Conservation (phyloP, 1,140 invertebrate genomes). For the silkworm (Bombyx mori) region ASM3026992v2 NC_085128.1:11455001-11455500, state of each 20-base stretch:
- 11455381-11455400: not conserved
- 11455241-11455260: constrained; percentile 35
- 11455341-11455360: constrained; percentile 11
- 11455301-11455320: constrained; percentile 23
- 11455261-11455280: constrained; percentile 31
- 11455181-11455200: constrained; percentile 1
- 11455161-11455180: not conserved
- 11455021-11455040: constrained; percentile 43
- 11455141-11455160: not conserved
- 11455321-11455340: not conserved
- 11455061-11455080: constrained; percentile 16
- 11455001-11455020: constrained; percentile 55
- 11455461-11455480: too few species aligned
- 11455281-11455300: constrained; percentile 20
- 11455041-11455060: constrained; percentile 21
- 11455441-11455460: too few species aligned
- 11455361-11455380: constrained; percentile 14
- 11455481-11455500: too few species aligned
- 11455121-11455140: too few species aligned
- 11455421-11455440: too few species aligned
- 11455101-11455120: too few species aligned
- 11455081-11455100: too few species aligned
- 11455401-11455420: too few species aligned
- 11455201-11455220: constrained; percentile 26
- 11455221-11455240: constrained; percentile 35